Evolutionary conservation across 2,113 vertebrate species (phyloP).

Genomic region (Pollachius pollachius): DNA sequence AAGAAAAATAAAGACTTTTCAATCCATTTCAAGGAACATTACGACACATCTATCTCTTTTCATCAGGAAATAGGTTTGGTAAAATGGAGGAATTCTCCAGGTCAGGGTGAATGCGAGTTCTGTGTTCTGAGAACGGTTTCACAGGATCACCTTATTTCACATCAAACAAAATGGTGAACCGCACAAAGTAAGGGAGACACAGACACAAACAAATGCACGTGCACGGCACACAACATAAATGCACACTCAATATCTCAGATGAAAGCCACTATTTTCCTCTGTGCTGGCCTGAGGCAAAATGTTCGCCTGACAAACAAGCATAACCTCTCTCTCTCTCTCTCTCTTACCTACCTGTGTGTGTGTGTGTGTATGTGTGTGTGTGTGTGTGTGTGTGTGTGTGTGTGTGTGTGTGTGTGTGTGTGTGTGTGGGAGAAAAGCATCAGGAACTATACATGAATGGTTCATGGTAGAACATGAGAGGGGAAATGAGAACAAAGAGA

Average conservation of each 20-base stretch:
- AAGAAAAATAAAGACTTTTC: too few relatives aligned
- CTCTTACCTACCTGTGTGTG: neutral
- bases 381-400: constrained; percentile 6
- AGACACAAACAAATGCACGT: neutral
- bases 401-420: neutral
- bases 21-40: too few relatives aligned
- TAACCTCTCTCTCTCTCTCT: constrained; percentile 38
- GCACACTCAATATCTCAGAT: constrained; percentile 66
- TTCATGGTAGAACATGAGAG: constrained; percentile 37
- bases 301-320: constrained; percentile 67
- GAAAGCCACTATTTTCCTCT: constrained; percentile 65
- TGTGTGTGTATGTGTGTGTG: neutral
- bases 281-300: constrained; percentile 57
- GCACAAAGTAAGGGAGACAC: constrained; percentile 31
- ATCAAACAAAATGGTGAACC: constrained; percentile 8
- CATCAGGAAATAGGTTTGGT: too few relatives aligned
- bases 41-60: too few relatives aligned
- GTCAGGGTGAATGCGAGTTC: constrained; percentile 9
- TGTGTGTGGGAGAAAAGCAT: constrained; percentile 26
- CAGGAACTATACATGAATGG: constrained; percentile 32
- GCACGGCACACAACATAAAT: constrained; percentile 30
- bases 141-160: constrained; percentile 40
- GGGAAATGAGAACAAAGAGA: constrained; percentile 40
- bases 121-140: constrained; percentile 43
- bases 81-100: constrained; percentile 45